A percentile compares a stretch with the other conserved stretches of the same genome.
phyloP scores from a whole-genome alignment of 2,888 invertebrate genomes.

The Archips crataeganus region DNA sequence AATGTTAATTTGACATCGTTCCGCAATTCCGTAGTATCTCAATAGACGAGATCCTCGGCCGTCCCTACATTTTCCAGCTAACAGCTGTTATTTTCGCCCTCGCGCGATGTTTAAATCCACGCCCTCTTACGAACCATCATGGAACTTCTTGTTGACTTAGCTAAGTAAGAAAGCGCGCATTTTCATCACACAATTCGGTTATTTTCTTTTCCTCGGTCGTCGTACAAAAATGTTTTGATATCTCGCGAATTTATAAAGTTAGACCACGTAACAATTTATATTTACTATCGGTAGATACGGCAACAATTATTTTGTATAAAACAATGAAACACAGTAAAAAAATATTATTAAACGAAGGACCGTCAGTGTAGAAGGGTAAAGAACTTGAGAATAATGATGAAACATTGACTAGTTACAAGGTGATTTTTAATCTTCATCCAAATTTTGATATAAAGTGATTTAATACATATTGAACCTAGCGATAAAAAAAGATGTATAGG shows the following conservation, averaged over 20 bases:
- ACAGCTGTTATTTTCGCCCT: conserved; percentile 3
- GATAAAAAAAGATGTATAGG: too few species aligned
- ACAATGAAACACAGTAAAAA: background rate
- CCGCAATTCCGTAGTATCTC: background rate
- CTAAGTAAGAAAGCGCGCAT: background rate
- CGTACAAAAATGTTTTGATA: background rate
- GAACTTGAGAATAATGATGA: too few species aligned
- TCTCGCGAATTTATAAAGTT: background rate
- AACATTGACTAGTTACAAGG: too few species aligned
- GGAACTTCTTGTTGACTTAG: conserved; percentile 8
- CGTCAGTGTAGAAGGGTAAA: background rate
- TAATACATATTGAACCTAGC: too few species aligned
- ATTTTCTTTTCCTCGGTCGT: background rate
- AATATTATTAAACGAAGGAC: background rate
- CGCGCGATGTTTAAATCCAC: background rate
- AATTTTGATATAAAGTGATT: too few species aligned
- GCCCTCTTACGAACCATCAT: conserved; percentile 15
- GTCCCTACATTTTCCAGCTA: background rate
- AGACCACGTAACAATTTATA: background rate
- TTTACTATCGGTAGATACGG: background rate
- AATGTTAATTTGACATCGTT: background rate
- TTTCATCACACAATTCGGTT: background rate
- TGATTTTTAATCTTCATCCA: too few species aligned
- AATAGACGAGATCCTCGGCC: background rate
- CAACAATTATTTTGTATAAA: background rate